A percentile compares a stretch with the other conserved stretches of the same genome.
Conservation (phyloP, 1,140 invertebrate species). For the Hydropsyche tenuis region DNA sequence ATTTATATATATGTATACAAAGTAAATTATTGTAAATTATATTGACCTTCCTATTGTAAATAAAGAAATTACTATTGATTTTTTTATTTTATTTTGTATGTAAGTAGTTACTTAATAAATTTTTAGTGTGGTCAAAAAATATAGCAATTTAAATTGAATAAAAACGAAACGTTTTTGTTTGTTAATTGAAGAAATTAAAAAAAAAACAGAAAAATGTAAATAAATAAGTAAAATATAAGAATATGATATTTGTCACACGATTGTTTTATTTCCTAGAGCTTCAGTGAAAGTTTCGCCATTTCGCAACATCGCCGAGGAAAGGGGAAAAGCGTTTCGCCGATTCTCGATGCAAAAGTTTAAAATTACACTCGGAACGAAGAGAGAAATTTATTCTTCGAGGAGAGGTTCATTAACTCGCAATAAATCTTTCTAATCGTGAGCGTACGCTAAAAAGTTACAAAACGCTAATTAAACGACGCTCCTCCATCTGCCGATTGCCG, state of each 20-base stretch:
- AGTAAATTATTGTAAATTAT: constrained; percentile 41
- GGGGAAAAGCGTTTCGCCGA: too few relatives aligned
- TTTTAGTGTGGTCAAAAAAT: constrained; percentile 35
- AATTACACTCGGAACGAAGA: constrained; percentile 19
- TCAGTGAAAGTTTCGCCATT: constrained; percentile 2
- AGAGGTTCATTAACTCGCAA: constrained; percentile 17
- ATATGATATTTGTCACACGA: constrained; percentile 32
- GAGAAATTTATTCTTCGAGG: constrained; percentile 16
- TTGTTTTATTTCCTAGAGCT: constrained; percentile 21
- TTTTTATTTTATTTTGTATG: constrained; percentile 36
- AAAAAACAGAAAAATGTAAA: constrained; percentile 34
- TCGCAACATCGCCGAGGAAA: too few relatives aligned
- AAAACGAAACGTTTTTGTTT: constrained; percentile 33
- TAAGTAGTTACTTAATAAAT: constrained; percentile 37
- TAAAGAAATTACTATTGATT: constrained; percentile 30
- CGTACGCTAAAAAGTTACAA: not conserved
- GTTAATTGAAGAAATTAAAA: constrained; percentile 5
- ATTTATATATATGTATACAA: constrained; percentile 32
- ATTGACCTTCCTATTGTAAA: constrained; percentile 40
- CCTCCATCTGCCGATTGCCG: not conserved
- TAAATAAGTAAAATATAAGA: constrained; percentile 41
- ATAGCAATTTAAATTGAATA: constrained; percentile 31
- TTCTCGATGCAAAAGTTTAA: constrained; percentile 8
- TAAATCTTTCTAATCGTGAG: constrained; percentile 20
- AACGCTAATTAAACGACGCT: constrained; percentile 15